Evolutionary conservation across 2,888 invertebrate genomes (phyloP), one percentile per base, ranked within the genome.

Genomic region (Drosophila fulvimacula): DNA sequence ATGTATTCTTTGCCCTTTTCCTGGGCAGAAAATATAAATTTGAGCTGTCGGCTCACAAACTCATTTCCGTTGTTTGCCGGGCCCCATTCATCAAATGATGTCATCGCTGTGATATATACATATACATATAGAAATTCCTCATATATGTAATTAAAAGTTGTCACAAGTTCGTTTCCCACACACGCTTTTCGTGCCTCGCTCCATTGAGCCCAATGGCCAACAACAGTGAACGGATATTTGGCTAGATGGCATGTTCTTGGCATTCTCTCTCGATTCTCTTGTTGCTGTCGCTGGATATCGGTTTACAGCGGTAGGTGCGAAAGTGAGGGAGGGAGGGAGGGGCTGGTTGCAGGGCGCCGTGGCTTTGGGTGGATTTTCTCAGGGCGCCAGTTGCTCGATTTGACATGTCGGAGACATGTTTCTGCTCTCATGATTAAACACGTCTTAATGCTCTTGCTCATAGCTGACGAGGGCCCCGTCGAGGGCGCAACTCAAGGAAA

Each of bases 111-210:
- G 53, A 64, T 69, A 36, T 41, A 41, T 21, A 6, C 34, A 4
- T 42, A 30, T 13, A 19, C 21, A 19, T 42, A 51, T 62, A 67
- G 13, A 65, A 65, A 65, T 74, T 74, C 66, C 60, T 62, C 65
- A 58, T 60, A 60, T 70, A 67, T 88, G 83, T 84, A 88, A 84
- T 84, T 84, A 84, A 88, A 88, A 82, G 76, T 88, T 85, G 84
- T 86, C 83, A 79, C 88, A 73, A 84, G 63, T 68, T 79, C 44
- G 62, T 71, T 75, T 70, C 66, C 67, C 75, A 70, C 74, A 62
- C 60, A 59, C 60, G 64, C 49, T 61, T 64, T 63, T 46, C 73
- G 65, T 73, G 70, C 81, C 56, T 19, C 60, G 73, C 73, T 73
- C 64, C 73, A 73, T 67, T 73, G 73, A 52, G 68, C 24, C 24